Percentiles rank a stretch among this genome's conserved stretches.
These are phyloP conservation scores for Cichladusa arquata DNA, from an alignment of 2,113 vertebrate species.

Conservation along the genomic window DNA sequence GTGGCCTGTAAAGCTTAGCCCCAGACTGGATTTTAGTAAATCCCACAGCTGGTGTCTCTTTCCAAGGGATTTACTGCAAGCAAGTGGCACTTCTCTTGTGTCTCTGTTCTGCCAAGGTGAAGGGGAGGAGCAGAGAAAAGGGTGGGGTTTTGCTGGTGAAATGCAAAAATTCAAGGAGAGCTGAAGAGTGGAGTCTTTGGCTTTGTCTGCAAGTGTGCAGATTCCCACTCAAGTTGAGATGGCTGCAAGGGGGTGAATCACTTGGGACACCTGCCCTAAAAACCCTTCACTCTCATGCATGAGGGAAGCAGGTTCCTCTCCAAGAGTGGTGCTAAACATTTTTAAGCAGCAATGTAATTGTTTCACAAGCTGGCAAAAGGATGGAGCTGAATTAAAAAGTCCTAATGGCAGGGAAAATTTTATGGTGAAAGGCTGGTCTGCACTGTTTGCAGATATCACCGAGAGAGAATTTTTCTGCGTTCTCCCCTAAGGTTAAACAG, in stretches of 20 bases:
- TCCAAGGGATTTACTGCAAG: background rate
- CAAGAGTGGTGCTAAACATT: slow-evolving; percentile 16
- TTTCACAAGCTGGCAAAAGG: slow-evolving; percentile 42
- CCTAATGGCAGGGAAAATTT: slow-evolving; percentile 28
- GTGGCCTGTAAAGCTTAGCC: background rate
- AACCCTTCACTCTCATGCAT: background rate
- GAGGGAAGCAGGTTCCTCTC: background rate
- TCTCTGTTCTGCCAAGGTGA: background rate
- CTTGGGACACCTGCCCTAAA: background rate
- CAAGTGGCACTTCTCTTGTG: background rate
- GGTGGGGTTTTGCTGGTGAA: background rate
- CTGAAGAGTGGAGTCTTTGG: background rate
- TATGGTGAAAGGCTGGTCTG: slow-evolving; percentile 9
- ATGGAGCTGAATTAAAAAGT: slow-evolving; percentile 45
- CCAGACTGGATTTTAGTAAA: background rate
- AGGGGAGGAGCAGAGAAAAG: background rate
- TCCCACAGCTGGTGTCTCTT: background rate
- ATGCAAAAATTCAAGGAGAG: background rate
- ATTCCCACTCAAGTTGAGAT: background rate
- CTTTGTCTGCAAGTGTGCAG: background rate
- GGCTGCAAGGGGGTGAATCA: background rate
- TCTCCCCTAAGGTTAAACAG: slow-evolving; percentile 27
- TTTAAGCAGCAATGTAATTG: slow-evolving; percentile 21
- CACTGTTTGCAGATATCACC: slow-evolving; percentile 7
- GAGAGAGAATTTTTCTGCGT: background rate